Base-by-base conservation (phyloP, 2,113 vertebrate species). In the Amblyopsis rosae region DNA sequence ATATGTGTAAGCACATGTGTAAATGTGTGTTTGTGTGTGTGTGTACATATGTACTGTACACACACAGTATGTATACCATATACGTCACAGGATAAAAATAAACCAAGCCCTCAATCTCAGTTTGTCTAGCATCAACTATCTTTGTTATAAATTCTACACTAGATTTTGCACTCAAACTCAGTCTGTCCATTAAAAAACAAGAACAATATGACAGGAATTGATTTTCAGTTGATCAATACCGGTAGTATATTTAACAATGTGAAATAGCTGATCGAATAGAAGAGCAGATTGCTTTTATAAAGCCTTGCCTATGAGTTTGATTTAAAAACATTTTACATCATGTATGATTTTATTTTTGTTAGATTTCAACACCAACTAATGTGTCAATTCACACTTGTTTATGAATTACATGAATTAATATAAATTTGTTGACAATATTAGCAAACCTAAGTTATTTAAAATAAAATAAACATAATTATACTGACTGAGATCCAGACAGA, bases 361-460 rank as follows among this genome's bases (percentile, higher is more conserved):
- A 56, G 15, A 55, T 19, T 54, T 65, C 50, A 78, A 41, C 75
- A 67, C 50, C 69, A 71, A 83, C 72, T 73, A 76, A 82, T 72
- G 65, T 68, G 49, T 73, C 79, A 67, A 73, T 67, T 67, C 67
- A 83, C 74, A 75, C 19, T 19, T 19, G 19, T 19, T 19, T 19
- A 19, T 19, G 19, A 77, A 72, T 49, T 41, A 76, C 57, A 62
- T 19, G 12, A 57, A 62, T 19, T 32, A 57, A 67, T 12, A 56
- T 61, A 41, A 47, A 46, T 69, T 47, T 45, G 50, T 59, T 17
- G 48, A 69, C 69, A 76, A 76, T 53, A 73, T 63, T 65, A 60
- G 72, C 54, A 46, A 1, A 67, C 91, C 91, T 92, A 89, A 90
- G 92, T 92, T 87, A 76, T 89, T 75, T 74, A 49, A 74, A 80